These are phyloP conservation scores for Drosophila kepulauana DNA, from an alignment of 1,140 invertebrate species.

Conservation along the genomic window DNA sequence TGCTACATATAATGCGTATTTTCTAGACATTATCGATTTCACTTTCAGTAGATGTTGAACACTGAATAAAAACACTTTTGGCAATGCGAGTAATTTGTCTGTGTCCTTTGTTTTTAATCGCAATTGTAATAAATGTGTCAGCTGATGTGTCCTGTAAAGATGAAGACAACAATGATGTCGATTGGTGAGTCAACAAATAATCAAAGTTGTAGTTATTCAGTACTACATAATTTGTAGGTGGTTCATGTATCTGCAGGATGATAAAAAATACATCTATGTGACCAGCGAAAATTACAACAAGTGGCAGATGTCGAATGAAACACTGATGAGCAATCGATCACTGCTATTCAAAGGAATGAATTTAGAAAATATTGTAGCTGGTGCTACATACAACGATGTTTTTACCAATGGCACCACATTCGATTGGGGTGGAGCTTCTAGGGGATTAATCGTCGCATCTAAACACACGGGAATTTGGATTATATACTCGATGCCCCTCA, in stretches of 20 bases:
- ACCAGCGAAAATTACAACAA: neutral
- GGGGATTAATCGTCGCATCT: neutral
- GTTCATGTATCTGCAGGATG: neutral
- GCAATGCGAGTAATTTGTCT: neutral
- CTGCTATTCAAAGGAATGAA: neutral
- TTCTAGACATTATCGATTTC: neutral
- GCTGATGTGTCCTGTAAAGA: neutral
- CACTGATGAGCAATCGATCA: too few species aligned
- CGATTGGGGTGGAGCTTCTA: neutral
- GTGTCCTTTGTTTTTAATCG: neutral
- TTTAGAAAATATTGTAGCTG: neutral
- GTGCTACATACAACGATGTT: constrained; percentile 4
- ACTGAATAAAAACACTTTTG: neutral
- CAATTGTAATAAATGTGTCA: neutral
- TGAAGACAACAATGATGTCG: neutral
- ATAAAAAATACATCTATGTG: neutral
- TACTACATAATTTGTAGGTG: neutral
- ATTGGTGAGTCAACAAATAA: neutral
- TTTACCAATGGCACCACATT: constrained; percentile 8
- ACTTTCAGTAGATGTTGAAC: neutral
- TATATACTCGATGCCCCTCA: neutral
- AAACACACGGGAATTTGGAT: neutral
- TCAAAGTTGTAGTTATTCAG: too few species aligned
- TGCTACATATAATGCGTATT: neutral
- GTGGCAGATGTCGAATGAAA: neutral